A percentile compares a stretch with the other conserved stretches of the same genome.
These are phyloP conservation scores for Molossus molossus DNA, from an alignment of 2,797 vertebrate genomes.

Conservation along the genomic window DNA sequence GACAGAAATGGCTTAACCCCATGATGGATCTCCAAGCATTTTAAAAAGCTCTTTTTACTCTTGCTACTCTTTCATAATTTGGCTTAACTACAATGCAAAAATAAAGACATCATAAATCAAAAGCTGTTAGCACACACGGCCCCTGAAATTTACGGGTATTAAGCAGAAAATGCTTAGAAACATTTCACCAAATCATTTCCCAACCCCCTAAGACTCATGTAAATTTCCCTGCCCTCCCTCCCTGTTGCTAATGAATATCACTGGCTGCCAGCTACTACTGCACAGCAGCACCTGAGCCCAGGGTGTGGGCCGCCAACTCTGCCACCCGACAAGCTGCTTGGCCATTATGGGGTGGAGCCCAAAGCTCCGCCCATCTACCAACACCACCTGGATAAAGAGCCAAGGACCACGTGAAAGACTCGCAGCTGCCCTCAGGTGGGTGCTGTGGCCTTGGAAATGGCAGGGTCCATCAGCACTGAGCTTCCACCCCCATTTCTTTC, in stretches of 20 bases:
- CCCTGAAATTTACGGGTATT: constrained; percentile 66
- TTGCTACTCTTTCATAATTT: constrained; percentile 56
- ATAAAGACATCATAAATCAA: constrained; percentile 70
- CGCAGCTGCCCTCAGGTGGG: not conserved
- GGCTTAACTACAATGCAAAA: constrained; percentile 68
- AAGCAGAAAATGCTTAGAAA: constrained; percentile 63
- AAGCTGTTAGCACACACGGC: not conserved
- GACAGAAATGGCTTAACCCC: constrained; percentile 56
- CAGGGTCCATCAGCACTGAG: not conserved
- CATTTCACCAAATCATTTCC: constrained; percentile 68
- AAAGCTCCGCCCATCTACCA: not conserved
- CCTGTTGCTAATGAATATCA: not conserved
- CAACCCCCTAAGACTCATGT: not conserved
- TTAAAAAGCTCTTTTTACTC: constrained; percentile 61
- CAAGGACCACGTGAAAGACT: not conserved
- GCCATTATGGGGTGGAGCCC: not conserved
- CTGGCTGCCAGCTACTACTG: not conserved
- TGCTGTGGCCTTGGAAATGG: not conserved
- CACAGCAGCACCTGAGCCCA: not conserved
- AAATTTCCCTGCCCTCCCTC: not conserved
- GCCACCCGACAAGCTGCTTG: not conserved
- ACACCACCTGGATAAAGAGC: not conserved
- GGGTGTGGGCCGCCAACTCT: not conserved
- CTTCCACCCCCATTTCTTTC: not conserved
- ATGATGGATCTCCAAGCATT: constrained; percentile 62